Evolutionary conservation across 30 jellyfish, hydroid and myxozoan species (phyloP), one percentile per base, ranked within the genome.

Genomic region (Hydractinia echinata): DNA sequence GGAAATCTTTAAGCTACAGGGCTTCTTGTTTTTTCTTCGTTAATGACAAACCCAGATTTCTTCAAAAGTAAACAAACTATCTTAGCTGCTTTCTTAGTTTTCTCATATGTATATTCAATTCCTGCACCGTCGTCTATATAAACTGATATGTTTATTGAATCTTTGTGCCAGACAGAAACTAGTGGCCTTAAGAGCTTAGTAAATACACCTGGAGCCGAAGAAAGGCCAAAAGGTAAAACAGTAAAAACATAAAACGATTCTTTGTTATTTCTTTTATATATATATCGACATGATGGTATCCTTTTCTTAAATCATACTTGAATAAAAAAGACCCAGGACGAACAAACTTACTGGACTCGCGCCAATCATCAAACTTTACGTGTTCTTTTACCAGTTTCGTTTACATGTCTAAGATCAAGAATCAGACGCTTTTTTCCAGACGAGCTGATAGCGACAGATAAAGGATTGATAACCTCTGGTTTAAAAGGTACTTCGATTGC

Each of bases 141-240:
- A 11, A 58, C 69, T 11, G 3, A 58, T 11, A 58, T 58, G 69
- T 58, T 58, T 11, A 58, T 58, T 11, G 18, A 13, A 11, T 16
- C 19, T 11, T 58, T 58, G 19, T 58, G 69, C 69, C 69, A 58
- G 15, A 16, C 15, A 58, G 69, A 13, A 16, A 58, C 69, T 58
- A 58, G 69, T 58, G 69, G 69, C 19, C 69, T 58, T 58, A 58
- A 16, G 69, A 58, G 69, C 19, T 58, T 58, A 11, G 69, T 58
- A 16, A 30, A 30, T 30, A 1, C 44, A 30, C 2, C 3, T 58
- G 19, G 69, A 11, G 69, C 69, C 15, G 69, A 11, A 58, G 69
- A 58, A 11, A 58, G 19, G 69, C 69, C 19, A 58, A 58, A 58
- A 16, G 69, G 69, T 58, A 58, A 16, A 16, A 58, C 69, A 58